Evolutionary conservation across 2,797 vertebrate genomes (phyloP), one percentile per base, ranked within the genome.

Genomic region (Chaetophractus vellerosus): DNA sequence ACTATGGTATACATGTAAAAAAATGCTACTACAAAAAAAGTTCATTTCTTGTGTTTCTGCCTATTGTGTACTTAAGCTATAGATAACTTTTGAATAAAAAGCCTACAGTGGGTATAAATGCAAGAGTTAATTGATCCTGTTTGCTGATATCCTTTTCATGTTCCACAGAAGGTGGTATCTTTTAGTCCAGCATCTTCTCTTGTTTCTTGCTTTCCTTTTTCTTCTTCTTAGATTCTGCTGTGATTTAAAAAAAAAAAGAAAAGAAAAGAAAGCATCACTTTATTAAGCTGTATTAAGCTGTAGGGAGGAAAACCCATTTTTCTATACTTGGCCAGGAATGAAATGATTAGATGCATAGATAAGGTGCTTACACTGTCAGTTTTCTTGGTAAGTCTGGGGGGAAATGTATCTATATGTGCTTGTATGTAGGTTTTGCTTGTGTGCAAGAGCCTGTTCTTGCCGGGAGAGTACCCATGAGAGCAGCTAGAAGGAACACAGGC

Each of bases 191-290:
- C 98, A 98, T 98, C 97, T 99, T 99, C 98, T 99, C 98, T 96
- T 99, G 98, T 85, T 98, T 99, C 98, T 99, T 99, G 96, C 98
- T 98, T 98, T 99, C 98, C 98, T 99, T 99, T 98, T 99, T 99
- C 98, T 99, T 99, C 98, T 99, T 99, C 98, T 99, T 99, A 76
- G 98, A 98, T 97, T 99, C 98, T 98, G 98, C 96, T 94, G 96
- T 96, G 81, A 95, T 92, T 96, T 76, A 2, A 98, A 97, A 57
- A 24, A 80, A 48, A 86, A 97, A 90, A 91, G 79, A 36, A 12
- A 61, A 61, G n/a, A n/a, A n/a, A 88, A 87, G 88, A 92, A n/a
- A 91, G 14, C 2, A 88, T 86, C 38, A 50, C 84, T 36, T 41
- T 66, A 91, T n/a, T 50, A 86, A 85, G 28, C 45, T 19, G 1